Conservation (phyloP, 2,888 invertebrate species). For the Chelonus formosanus region DNA sequence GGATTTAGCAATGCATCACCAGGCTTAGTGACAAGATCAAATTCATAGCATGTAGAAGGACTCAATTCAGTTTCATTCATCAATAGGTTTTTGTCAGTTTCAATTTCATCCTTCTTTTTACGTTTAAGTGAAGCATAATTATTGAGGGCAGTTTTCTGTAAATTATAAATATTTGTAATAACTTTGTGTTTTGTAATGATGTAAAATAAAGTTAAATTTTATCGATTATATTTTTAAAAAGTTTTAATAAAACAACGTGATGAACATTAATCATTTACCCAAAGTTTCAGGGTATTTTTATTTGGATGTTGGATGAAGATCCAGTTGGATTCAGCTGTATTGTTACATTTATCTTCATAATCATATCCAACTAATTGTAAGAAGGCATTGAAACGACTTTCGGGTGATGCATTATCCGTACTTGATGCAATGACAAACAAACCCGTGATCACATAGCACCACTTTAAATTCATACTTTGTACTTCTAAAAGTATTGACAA, state of each 20-base stretch:
- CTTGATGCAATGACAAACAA: slow-evolving; percentile 35
- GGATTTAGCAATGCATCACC: slow-evolving; percentile 51
- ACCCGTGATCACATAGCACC: slow-evolving; percentile 42
- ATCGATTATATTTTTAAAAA: background rate
- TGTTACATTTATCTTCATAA: slow-evolving; percentile 54
- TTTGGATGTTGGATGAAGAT: slow-evolving; percentile 47
- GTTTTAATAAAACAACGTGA: background rate
- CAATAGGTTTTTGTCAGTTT: slow-evolving; percentile 11
- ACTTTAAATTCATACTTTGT: slow-evolving; percentile 46
- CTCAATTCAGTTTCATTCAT: slow-evolving; percentile 30
- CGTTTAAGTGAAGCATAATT: slow-evolving; percentile 47
- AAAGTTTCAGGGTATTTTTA: slow-evolving; percentile 45
- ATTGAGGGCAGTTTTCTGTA: slow-evolving; percentile 46
- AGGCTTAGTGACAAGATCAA: slow-evolving; percentile 47
- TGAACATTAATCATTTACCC: slow-evolving; percentile 46
- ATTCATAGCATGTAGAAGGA: slow-evolving; percentile 44
- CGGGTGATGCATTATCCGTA: slow-evolving; percentile 23
- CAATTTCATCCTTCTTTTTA: slow-evolving; percentile 38
- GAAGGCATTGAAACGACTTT: slow-evolving; percentile 36
- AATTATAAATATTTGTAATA: slow-evolving; percentile 9
- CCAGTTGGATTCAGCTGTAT: slow-evolving; percentile 52
- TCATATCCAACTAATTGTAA: slow-evolving; percentile 49
- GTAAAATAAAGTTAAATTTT: background rate
- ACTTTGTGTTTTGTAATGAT: background rate
- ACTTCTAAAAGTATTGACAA: slow-evolving; percentile 30